These are phyloP conservation scores for Novumbra hubbsi DNA, from an alignment of 2,797 vertebrate species.

Conservation along the genomic window DNA sequence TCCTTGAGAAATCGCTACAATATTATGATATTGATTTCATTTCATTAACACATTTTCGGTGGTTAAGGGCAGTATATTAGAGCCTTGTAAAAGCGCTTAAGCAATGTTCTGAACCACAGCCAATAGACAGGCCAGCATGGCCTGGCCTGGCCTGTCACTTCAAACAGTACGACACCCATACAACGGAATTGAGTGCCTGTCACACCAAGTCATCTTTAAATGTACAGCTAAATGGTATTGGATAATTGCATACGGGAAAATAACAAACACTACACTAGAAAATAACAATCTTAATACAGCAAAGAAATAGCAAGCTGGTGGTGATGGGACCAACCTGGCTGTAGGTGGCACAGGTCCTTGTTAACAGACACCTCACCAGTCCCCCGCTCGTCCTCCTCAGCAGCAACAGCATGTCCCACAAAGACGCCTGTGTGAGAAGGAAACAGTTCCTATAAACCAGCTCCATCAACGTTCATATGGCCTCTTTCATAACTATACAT, in stretches of 20 bases:
- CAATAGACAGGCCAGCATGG: no score
- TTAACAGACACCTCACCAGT: constrained; percentile 47
- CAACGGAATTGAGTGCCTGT: no score
- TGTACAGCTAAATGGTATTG: no score
- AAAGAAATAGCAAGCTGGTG: constrained; percentile 3
- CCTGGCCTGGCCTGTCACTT: no score
- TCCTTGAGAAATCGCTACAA: no score
- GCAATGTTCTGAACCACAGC: no score
- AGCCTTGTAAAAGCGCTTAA: no score
- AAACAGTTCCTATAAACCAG: not conserved
- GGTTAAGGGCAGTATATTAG: no score
- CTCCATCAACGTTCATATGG: not conserved
- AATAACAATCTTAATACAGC: not conserved
- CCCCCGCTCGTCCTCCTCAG: constrained; percentile 25
- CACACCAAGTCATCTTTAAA: no score
- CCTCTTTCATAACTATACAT: not conserved
- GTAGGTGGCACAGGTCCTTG: constrained; percentile 48
- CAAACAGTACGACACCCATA: no score
- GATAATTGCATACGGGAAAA: not conserved
- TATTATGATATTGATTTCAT: no score
- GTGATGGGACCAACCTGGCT: constrained; percentile 57
- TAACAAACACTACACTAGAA: not conserved
- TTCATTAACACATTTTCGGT: no score
- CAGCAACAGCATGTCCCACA: constrained; percentile 37
- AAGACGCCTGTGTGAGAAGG: constrained; percentile 42